These are phyloP conservation scores for Melanotaenia boesemani DNA, from an alignment of 2,797 vertebrate genomes.

Conservation along the genomic window DNA sequence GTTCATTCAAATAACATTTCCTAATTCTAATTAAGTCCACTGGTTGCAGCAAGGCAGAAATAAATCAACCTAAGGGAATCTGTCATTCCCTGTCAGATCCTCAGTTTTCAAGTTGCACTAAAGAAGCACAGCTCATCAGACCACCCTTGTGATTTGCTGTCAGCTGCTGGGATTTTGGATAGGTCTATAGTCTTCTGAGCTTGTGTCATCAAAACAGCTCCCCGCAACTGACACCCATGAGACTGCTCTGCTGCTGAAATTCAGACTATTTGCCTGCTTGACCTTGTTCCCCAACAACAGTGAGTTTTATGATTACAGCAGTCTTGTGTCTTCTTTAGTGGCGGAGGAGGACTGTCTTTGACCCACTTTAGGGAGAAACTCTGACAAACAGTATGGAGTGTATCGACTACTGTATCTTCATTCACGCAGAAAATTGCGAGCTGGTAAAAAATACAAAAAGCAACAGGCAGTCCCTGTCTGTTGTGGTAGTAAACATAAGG, in stretches of 20 bases:
- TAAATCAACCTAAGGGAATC: neutral
- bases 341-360: slow-evolving; percentile 44
- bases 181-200: neutral
- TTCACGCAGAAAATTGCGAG: slow-evolving; percentile 20
- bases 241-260: slow-evolving; percentile 40
- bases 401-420: slow-evolving; percentile 11
- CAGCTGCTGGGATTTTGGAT: slow-evolving; percentile 14
- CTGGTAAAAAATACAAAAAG: slow-evolving; percentile 14
- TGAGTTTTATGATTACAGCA: slow-evolving; percentile 45
- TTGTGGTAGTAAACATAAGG: slow-evolving; percentile 16
- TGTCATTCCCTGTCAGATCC: slow-evolving; percentile 1
- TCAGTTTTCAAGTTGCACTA: neutral
- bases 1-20: neutral
- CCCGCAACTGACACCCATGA: slow-evolving; percentile 35
- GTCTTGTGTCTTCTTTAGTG: slow-evolving; percentile 42
- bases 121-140: slow-evolving; percentile 13
- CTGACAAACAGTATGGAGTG: slow-evolving; percentile 11
- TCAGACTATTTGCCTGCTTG: slow-evolving; percentile 34
- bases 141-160: slow-evolving; percentile 20
- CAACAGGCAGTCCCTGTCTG: slow-evolving; percentile 2
- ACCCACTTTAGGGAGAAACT: slow-evolving; percentile 38
- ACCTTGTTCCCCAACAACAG: slow-evolving; percentile 59
- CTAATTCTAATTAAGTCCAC: neutral
- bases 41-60: neutral
- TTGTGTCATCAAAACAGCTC: slow-evolving; percentile 39